phyloP scores from a whole-genome alignment of 2,113 vertebrate species.

The Cyprinodon tularosa region DNA sequence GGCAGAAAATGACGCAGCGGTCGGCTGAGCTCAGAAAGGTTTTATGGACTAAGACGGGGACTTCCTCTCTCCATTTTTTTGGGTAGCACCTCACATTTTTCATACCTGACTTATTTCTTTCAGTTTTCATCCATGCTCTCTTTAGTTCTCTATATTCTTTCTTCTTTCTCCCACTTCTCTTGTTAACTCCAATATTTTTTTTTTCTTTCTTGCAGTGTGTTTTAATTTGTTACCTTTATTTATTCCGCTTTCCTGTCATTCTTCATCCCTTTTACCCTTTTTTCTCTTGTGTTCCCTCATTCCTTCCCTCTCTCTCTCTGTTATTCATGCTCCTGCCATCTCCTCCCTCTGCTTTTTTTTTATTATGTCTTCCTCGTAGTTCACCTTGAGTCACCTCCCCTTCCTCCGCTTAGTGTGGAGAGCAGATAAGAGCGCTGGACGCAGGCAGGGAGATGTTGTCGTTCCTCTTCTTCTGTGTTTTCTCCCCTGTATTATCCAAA shows the following conservation, averaged over 20 bases:
- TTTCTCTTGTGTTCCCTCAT: background rate
- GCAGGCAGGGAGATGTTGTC: conserved; percentile 47
- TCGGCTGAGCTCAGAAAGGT: conserved; percentile 52
- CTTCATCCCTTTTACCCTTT: background rate
- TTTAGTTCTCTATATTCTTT: background rate
- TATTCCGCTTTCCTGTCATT: background rate
- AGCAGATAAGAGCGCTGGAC: conserved; percentile 69
- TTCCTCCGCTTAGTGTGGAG: conserved; percentile 63
- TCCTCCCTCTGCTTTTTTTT: conserved; percentile 33
- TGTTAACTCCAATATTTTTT: background rate
- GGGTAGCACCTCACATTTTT: background rate
- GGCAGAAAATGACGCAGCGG: conserved; percentile 69
- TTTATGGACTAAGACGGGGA: conserved; percentile 35
- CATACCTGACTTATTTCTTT: background rate
- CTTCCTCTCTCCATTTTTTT: conserved; percentile 25
- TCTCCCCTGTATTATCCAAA: conserved; percentile 50
- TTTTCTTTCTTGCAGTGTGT: background rate
- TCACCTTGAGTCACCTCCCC: conserved; percentile 75
- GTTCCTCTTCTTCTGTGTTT: conserved; percentile 36
- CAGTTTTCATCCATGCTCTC: conserved; percentile 3
- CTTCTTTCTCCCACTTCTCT: background rate
- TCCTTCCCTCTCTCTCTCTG: too few species aligned
- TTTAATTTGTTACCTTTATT: background rate
- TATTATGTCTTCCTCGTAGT: conserved; percentile 65
- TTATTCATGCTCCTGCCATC: background rate